phyloP scores from a whole-genome alignment of 2,113 vertebrate genomes.

The Desmodus rotundus region DNA sequence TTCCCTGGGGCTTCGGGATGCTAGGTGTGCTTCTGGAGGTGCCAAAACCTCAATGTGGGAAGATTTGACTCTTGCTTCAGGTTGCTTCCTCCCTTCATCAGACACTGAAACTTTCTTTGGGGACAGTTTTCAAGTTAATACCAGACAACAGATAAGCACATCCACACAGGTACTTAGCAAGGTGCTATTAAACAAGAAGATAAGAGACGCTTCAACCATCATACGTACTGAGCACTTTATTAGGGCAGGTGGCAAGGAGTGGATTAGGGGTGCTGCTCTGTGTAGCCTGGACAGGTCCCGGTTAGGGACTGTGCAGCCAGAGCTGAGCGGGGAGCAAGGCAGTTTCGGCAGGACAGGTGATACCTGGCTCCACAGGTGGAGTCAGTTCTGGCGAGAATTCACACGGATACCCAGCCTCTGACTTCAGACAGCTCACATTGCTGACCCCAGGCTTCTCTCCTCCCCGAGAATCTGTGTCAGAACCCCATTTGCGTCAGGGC shows the following conservation, averaged over 20 bases:
- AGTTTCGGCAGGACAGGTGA: not conserved
- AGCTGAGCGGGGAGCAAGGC: not conserved
- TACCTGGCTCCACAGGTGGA: too few species aligned
- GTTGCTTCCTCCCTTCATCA: not conserved
- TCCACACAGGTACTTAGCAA: not conserved
- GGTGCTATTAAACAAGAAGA: not conserved
- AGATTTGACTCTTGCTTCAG: not conserved
- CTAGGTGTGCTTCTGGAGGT: not conserved
- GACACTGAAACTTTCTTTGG: not conserved
- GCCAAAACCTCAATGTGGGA: rapidly evolving
- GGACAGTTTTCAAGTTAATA: not conserved
- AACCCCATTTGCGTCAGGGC: not conserved
- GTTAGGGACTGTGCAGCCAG: not conserved
- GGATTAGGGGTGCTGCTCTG: not conserved
- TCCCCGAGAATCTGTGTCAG: not conserved
- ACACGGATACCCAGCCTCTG: not conserved
- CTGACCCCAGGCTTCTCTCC: not conserved
- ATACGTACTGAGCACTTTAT: not conserved
- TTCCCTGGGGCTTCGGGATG: not conserved
- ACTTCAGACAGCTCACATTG: not conserved
- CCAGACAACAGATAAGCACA: not conserved
- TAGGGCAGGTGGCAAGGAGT: not conserved
- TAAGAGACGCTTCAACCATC: not conserved
- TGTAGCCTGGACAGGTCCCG: too few species aligned
- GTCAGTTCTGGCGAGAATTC: not conserved